These are phyloP conservation scores for Dryobota labecula DNA, from an alignment of 2,888 invertebrate genomes.

Conservation along the genomic window DNA sequence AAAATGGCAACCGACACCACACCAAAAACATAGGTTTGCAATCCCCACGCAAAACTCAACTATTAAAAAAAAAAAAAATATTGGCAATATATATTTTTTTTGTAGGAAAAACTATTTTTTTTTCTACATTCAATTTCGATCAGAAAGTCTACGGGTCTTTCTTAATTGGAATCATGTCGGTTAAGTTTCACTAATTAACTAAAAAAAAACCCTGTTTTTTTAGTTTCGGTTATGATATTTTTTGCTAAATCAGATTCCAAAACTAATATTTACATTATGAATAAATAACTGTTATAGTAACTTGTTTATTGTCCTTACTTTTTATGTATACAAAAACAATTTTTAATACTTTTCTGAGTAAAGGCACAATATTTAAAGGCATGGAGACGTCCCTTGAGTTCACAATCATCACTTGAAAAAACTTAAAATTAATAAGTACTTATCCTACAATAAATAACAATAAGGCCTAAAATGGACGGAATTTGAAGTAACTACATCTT, in stretches of 20 bases:
- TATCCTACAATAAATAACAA: slow-evolving; percentile 87
- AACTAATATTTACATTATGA: slow-evolving; percentile 42
- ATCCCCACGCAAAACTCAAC: slow-evolving; percentile 20
- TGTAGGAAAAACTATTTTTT: not conserved
- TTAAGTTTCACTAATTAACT: not conserved
- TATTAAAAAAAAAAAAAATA: not conserved
- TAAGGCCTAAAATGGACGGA: slow-evolving; percentile 87
- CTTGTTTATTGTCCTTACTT: slow-evolving; percentile 53
- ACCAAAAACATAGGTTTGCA: slow-evolving; percentile 36
- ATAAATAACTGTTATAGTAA: slow-evolving; percentile 52
- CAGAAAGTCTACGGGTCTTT: not conserved
- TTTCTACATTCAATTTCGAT: not conserved
- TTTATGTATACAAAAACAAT: slow-evolving; percentile 28
- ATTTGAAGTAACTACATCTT: slow-evolving; percentile 72
- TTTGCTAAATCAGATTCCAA: not conserved
- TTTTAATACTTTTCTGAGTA: slow-evolving; percentile 50
- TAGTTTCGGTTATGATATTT: not conserved
- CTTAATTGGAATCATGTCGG: not conserved
- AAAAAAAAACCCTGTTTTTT: not conserved
- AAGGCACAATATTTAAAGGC: slow-evolving; percentile 67
- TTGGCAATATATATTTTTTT: not conserved
- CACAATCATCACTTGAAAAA: slow-evolving; percentile 61
- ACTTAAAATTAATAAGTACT: slow-evolving; percentile 60
- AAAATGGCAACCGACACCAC: slow-evolving; percentile 63
- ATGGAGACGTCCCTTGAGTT: slow-evolving; percentile 53